A percentile compares a stretch with the other conserved stretches of the same genome.
Evolutionary conservation across 2,888 invertebrate genomes (phyloP).

Genomic region (Epirrhoe alternata): DNA sequence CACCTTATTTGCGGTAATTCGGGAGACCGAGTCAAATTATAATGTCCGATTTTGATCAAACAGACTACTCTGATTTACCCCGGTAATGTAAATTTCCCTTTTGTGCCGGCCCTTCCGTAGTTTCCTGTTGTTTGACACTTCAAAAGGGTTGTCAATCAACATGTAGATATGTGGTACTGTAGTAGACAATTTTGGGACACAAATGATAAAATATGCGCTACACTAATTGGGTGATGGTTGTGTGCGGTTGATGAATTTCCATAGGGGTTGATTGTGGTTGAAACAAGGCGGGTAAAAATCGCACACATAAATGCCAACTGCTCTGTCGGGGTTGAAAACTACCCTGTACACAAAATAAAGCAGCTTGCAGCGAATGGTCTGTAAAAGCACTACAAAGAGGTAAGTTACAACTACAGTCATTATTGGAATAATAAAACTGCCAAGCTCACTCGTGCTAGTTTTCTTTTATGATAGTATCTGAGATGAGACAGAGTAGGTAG

Average conservation of each 20-base stretch:
- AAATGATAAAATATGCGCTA: conserved; percentile 1
- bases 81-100: conserved; percentile 67
- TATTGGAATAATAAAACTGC: background rate
- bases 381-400: background rate
- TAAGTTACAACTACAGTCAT: background rate
- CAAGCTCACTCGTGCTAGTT: background rate
- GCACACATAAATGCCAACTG: background rate
- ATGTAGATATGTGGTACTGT: conserved; percentile 35
- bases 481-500: background rate
- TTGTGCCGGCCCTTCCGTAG: conserved; percentile 56
- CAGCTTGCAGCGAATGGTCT: background rate
- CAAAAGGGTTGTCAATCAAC: conserved; percentile 68
- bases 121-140: conserved; percentile 67
- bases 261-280: conserved; percentile 15
- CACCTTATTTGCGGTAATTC: too few relatives aligned
- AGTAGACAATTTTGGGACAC: background rate
- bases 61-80: conserved; percentile 47
- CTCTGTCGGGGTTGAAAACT: background rate
- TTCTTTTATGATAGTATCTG: background rate
- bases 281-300: conserved; percentile 6
- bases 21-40: too few relatives aligned
- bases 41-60: background rate
- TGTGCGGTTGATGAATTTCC: conserved; percentile 39
- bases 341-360: background rate
- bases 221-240: background rate